These are phyloP conservation scores for Mus spretus DNA, from an alignment of 2,797 vertebrate species.

Conservation along the genomic window DNA sequence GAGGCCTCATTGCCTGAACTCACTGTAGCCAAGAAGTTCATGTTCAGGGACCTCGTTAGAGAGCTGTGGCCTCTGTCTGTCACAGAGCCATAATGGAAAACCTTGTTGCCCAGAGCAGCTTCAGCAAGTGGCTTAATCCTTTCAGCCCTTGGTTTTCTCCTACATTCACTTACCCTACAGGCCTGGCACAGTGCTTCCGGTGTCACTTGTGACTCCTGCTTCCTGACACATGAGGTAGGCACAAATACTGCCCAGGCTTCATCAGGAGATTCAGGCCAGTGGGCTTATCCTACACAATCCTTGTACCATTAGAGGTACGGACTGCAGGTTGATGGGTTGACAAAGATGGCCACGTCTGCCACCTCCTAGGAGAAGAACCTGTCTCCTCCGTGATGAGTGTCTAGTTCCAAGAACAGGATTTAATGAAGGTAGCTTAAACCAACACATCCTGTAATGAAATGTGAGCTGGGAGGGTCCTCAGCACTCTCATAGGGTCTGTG, in stretches of 20 bases:
- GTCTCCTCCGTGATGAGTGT: slow-evolving; percentile 11
- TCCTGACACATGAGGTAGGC: background rate
- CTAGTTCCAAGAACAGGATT: slow-evolving; percentile 27
- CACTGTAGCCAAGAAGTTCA: background rate
- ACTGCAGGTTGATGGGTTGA: background rate
- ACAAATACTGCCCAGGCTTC: background rate
- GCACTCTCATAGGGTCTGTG: background rate
- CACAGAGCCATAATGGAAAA: background rate
- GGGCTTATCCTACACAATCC: background rate
- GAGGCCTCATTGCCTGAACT: background rate
- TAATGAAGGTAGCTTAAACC: slow-evolving; percentile 67
- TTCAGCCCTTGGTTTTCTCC: background rate
- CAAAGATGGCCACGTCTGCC: background rate
- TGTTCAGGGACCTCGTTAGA: background rate
- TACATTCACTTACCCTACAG: background rate
- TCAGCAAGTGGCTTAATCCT: background rate
- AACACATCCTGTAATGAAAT: slow-evolving; percentile 38
- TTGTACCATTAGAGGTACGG: background rate
- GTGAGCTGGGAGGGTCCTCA: slow-evolving; percentile 47
- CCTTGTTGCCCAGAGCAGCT: background rate
- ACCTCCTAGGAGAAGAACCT: background rate
- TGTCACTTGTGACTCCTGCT: background rate
- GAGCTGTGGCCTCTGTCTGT: background rate
- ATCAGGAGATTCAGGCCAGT: background rate
- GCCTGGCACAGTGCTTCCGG: background rate